Evolutionary conservation across 2,113 vertebrate genomes (phyloP).

Genomic region (Datnioides undecimradiatus): DNA sequence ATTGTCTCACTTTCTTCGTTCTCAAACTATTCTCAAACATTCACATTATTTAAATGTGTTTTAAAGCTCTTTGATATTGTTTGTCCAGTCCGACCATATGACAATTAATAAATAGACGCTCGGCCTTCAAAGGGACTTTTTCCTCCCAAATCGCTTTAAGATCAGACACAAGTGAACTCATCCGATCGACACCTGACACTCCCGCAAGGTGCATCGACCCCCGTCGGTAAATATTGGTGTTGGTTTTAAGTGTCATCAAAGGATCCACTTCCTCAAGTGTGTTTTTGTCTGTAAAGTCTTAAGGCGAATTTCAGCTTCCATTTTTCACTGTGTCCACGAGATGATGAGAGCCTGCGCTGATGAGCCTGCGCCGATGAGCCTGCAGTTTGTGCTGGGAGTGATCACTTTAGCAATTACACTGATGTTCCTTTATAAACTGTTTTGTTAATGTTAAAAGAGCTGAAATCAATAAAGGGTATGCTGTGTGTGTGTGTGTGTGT

Average conservation of each 20-base stretch:
- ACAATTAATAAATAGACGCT: not conserved
- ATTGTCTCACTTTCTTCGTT: not conserved
- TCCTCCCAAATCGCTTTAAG: conserved; percentile 29
- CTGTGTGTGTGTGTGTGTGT: not conserved
- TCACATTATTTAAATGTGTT: not conserved
- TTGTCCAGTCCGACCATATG: not conserved
- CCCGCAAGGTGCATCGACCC: conserved; percentile 69
- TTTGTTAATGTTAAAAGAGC: not conserved
- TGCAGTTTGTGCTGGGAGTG: not conserved
- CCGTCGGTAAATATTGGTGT: conserved; percentile 77
- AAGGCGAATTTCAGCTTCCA: conserved; percentile 29
- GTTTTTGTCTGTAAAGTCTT: conserved; percentile 61
- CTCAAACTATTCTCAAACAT: not conserved
- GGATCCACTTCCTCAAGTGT: conserved; percentile 61
- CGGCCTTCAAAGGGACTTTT: not conserved
- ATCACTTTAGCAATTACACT: not conserved
- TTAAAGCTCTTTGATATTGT: not conserved
- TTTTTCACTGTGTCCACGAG: conserved; percentile 18
- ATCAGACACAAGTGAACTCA: conserved; percentile 42
- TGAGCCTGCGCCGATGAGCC: too few relatives aligned
- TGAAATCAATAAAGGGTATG: conserved; percentile 14
- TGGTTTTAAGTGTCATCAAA: conserved; percentile 79
- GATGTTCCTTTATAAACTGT: not conserved
- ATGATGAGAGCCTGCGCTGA: not conserved
- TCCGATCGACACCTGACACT: conserved; percentile 69